These are phyloP conservation scores for Hucho hucho DNA, from an alignment of 2,113 vertebrate genomes.

Conservation along the genomic window DNA sequence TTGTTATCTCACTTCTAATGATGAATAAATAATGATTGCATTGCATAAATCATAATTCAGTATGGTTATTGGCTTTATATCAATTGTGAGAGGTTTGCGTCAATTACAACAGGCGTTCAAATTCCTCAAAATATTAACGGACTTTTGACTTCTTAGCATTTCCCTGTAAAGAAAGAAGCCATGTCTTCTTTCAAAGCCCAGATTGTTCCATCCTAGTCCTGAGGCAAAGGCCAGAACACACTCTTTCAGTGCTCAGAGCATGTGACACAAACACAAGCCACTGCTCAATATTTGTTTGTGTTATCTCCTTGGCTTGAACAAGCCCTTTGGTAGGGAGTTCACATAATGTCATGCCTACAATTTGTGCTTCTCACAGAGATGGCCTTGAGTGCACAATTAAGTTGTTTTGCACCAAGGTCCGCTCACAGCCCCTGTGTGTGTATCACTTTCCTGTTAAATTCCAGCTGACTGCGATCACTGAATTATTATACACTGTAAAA, in stretches of 20 bases:
- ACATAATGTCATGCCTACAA: background rate
- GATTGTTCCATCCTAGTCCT: background rate
- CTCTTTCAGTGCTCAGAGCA: slow-evolving; percentile 6
- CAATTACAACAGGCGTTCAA: background rate
- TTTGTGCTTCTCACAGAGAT: slow-evolving; percentile 4
- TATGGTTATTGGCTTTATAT: no score
- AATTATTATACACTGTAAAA: background rate
- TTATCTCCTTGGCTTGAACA: background rate
- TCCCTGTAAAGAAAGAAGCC: background rate
- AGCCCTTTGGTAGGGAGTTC: slow-evolving; percentile 6
- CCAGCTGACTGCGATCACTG: slow-evolving; percentile 18
- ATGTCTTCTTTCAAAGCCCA: slow-evolving; percentile 1
- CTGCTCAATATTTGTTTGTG: background rate
- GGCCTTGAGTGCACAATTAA: slow-evolving; percentile 12
- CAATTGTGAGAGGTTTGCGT: no score
- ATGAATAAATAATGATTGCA: background rate
- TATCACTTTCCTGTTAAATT: slow-evolving; percentile 8
- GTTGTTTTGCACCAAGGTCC: slow-evolving; percentile 9
- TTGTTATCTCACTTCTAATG: background rate
- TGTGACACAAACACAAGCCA: slow-evolving; percentile 8
- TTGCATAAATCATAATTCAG: background rate
- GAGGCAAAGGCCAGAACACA: background rate
- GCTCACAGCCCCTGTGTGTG: slow-evolving; percentile 7
- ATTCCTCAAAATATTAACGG: background rate
- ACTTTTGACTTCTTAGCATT: background rate